These are phyloP conservation scores for Pasiphila rectangulata DNA, from an alignment of 2,888 invertebrate species.

Conservation along the genomic window DNA sequence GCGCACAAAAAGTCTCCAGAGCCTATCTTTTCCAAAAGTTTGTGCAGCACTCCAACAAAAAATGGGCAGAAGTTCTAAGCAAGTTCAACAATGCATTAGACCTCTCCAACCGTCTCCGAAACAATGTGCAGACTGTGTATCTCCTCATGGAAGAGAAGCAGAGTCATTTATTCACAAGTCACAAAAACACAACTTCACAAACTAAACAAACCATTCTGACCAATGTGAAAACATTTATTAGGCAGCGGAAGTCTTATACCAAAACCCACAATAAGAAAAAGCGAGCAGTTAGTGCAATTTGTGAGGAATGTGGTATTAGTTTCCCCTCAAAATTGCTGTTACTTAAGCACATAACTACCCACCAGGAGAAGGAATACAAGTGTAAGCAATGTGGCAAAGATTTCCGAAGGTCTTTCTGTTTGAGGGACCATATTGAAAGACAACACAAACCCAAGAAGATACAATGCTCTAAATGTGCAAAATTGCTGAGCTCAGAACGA, in stretches of 20 bases:
- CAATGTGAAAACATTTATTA: background rate
- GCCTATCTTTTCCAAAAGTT: background rate
- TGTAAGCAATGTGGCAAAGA: background rate
- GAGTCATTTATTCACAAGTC: background rate
- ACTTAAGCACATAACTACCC: background rate
- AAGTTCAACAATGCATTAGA: background rate
- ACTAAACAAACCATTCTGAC: background rate
- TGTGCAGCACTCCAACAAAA: background rate
- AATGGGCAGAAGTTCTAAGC: background rate
- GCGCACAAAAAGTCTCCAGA: background rate
- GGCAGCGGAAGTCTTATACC: background rate
- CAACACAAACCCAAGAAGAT: conserved; percentile 41
- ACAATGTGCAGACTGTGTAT: background rate
- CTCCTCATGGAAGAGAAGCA: background rate
- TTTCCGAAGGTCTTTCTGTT: background rate
- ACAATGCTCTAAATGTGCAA: conserved; percentile 66
- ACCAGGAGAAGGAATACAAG: background rate
- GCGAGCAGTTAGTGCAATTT: background rate
- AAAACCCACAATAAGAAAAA: background rate
- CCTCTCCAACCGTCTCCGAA: background rate
- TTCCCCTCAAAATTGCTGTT: conserved; percentile 15
- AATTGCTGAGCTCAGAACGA: conserved; percentile 56
- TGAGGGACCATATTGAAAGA: background rate
- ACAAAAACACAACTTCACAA: background rate
- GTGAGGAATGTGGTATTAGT: background rate